Base-by-base conservation (phyloP, 2,113 vertebrate genomes). In the Odobenus rosmarus region DNA sequence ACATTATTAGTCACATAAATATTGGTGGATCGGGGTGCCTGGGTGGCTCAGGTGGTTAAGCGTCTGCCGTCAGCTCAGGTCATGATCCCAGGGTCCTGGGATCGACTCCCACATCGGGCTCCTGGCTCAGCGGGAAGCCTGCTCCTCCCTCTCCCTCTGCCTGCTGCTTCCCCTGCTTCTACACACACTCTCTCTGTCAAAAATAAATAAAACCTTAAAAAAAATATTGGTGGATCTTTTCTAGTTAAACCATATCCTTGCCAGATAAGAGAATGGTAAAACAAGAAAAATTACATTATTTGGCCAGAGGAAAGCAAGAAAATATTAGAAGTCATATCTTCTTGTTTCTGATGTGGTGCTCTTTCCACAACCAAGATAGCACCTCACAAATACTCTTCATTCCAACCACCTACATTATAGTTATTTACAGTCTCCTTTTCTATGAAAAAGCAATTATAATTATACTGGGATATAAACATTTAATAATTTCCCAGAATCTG, bases 301-400 rank as follows among this genome's bases (percentile, higher is more conserved):
- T 88, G 46, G 14, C 8, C 24, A 96, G 57, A 97, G 19, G 12
- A 33, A 77, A 80, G n/a, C 16, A 87, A 80, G 19, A 90, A 88
- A 71, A 64, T 69, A 7, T 53, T 79, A 86, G 62, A 90, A 55
- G 72, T 33, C 23, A 61, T 26, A 90, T 80, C 5, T 76, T 57
- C 18, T 93, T 77, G 42, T 92, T 96, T 90, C 93, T 90, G 74
- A 91, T 24, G 28, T 18, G 57, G 42, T 24, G 39, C 26, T 90
- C 39, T 74, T 93, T 80, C 33, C 46, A 79, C 42, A 82, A 90
- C 15, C 16, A 4, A 90, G 7, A 61, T 1, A 55, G 23, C 14
- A 15, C 26, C 19, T 83, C 39, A 67, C 12, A 33, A 12, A 31
- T 4, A 76, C 16, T 80, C 46, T 77, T 80, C 42, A 71, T 59